Base-by-base conservation (phyloP, 2,797 vertebrate species). In the Clarias laeviceps region DNA sequence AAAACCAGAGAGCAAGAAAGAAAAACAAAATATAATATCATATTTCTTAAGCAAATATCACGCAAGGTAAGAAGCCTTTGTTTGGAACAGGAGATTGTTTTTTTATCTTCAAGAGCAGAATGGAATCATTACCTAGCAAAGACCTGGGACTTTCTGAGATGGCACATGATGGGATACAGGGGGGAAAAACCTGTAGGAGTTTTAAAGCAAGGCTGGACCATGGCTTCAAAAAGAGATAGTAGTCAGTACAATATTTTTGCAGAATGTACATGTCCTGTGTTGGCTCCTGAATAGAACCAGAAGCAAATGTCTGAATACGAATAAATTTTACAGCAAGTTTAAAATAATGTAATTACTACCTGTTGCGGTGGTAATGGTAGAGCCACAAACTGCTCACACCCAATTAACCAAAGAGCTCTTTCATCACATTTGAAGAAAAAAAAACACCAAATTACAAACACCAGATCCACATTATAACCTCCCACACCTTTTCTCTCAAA, bases 331-430 rank as follows among this genome's bases (percentile, higher is more conserved):
- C 82, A 88, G 85, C 87, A 86, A 87, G 74, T 83, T 80, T 72
- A 80, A 40, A 73, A 87, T 84, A 83, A 88, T 83, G 82, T 88
- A 89, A 89, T 85, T 84, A 57, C 72, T 82, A 84, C 73, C 85
- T 89, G 85, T 80, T 81, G 84, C 64, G 82, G 73, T 65, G 69
- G 70, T 79, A 85, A 89, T 80, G 84, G 68, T 76, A 85, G 77
- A 89, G 85, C 86, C 87, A 86, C 83, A 82, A 78, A 87, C 50
- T 59, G 57, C 80, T 66, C 68, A 73, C 64, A 77, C 69, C 79
- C 88, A 88, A 91, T 88, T 86, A 88, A 85, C 78, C 69, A 54
- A 77, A 50, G 86, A 89, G 88, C 83, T 89, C 89, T 85, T 54
- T 78, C 68, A 29, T 68, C 70, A 86, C 82, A 88, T 88, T 29